Conservation (phyloP, 2,888 invertebrate genomes). For the Drosophila testacea region DNA sequence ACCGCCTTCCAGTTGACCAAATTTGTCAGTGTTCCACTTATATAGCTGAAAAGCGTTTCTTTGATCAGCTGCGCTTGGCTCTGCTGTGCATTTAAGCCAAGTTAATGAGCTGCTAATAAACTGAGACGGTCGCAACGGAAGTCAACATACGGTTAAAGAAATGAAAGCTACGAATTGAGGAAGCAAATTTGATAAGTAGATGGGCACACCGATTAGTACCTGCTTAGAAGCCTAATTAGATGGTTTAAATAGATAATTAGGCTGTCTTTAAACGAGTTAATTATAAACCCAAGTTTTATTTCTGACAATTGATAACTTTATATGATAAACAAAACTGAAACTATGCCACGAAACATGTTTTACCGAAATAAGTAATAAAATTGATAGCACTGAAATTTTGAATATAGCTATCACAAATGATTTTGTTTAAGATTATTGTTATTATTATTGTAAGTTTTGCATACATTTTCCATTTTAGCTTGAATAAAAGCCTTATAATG, state of each 20-base stretch:
- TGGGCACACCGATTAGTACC: conserved; percentile 48
- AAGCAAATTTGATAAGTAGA: conserved; percentile 46
- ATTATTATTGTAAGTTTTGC: too few species aligned
- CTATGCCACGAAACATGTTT: background rate
- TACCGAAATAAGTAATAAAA: background rate
- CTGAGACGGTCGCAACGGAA: conserved; percentile 47
- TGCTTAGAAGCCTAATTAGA: conserved; percentile 49
- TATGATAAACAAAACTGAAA: background rate
- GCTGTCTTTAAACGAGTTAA: background rate
- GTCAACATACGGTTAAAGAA: conserved; percentile 58
- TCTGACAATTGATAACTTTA: background rate
- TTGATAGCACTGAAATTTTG: background rate
- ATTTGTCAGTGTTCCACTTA: conserved; percentile 23
- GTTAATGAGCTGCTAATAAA: conserved; percentile 64
- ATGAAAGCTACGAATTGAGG: conserved; percentile 63
- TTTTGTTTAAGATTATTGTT: background rate
- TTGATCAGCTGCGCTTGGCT: conserved; percentile 65
- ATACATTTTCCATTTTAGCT: background rate
- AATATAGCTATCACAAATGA: background rate
- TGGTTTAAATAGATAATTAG: conserved; percentile 7
- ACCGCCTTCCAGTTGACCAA: conserved; percentile 32
- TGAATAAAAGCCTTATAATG: background rate
- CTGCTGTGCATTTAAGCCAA: conserved; percentile 51
- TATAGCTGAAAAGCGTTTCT: conserved; percentile 40
- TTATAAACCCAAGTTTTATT: background rate